phyloP scores from a whole-genome alignment of 2,888 invertebrate genomes.

The Drosophila tripunctata region DNA sequence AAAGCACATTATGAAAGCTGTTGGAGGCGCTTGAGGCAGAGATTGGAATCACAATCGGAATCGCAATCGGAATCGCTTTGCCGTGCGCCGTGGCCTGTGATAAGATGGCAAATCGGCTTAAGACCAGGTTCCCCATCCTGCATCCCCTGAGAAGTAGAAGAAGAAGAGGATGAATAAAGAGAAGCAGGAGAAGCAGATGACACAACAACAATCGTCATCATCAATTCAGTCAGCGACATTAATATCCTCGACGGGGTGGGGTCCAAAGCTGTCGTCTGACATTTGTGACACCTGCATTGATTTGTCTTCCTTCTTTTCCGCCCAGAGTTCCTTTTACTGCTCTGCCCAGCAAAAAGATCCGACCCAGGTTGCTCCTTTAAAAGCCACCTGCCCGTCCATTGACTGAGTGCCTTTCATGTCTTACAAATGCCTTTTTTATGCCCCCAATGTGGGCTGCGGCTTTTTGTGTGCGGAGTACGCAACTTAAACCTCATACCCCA shows the following conservation, averaged over 20 bases:
- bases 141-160: not conserved
- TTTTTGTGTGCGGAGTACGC: conserved; percentile 28
- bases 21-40: conserved; percentile 51
- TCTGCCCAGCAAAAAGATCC: not conserved
- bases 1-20: conserved; percentile 75
- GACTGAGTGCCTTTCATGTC: conserved; percentile 77
- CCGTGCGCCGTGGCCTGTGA: conserved; percentile 56
- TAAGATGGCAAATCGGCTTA: conserved; percentile 79
- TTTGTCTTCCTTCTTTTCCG: conserved; percentile 66
- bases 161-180: not conserved
- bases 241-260: conserved; percentile 61
- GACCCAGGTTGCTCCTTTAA: conserved; percentile 24
- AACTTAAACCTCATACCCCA: conserved; percentile 33
- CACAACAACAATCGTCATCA: conserved; percentile 68
- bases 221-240: conserved; percentile 79
- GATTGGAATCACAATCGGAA: conserved; percentile 60
- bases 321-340: not conserved
- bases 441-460: conserved; percentile 67
- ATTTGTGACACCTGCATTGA: conserved; percentile 80
- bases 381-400: conserved; percentile 63
- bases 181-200: not conserved
- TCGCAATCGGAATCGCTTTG: conserved; percentile 48
- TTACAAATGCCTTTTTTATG: conserved; percentile 77
- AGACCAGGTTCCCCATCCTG: conserved; percentile 27
- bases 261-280: conserved; percentile 76